Conservation (phyloP, 1,140 invertebrate species). For the Mactra quadrangularis region DNA sequence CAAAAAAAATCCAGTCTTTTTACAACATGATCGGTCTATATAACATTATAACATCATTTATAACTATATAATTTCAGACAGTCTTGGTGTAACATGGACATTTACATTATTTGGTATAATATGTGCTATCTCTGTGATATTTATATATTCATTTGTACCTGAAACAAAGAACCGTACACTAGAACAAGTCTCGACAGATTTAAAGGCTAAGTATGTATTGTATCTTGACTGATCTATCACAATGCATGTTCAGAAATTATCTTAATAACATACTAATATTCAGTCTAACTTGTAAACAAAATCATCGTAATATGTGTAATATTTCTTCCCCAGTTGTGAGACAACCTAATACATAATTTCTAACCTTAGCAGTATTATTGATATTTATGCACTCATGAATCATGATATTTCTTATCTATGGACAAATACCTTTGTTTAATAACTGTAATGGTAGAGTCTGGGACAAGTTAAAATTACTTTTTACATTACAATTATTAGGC, state of each 20-base stretch:
- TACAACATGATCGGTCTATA: too few relatives aligned
- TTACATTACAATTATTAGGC: too few relatives aligned
- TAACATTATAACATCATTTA: too few relatives aligned
- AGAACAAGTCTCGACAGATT: conserved; percentile 73
- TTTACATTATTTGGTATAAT: conserved; percentile 72
- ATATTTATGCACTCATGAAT: background rate
- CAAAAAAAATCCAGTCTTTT: too few relatives aligned
- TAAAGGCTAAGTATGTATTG: conserved; percentile 69
- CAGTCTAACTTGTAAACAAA: background rate
- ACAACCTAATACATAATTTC: background rate
- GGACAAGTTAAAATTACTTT: too few relatives aligned
- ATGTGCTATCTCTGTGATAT: conserved; percentile 67
- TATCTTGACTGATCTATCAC: background rate
- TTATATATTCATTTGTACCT: conserved; percentile 70
- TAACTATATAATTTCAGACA: conserved; percentile 65
- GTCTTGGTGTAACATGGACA: conserved; percentile 68
- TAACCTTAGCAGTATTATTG: background rate
- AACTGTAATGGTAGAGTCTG: too few relatives aligned
- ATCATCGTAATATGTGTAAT: background rate
- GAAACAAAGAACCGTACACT: conserved; percentile 74
- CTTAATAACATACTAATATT: background rate
- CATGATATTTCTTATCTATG: too few relatives aligned
- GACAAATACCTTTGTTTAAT: too few relatives aligned
- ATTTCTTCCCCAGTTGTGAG: background rate
- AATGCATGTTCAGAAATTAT: background rate